Evolutionary conservation across 1,140 invertebrate genomes (phyloP).

Genomic region (Gonatopus flavifemur): DNA sequence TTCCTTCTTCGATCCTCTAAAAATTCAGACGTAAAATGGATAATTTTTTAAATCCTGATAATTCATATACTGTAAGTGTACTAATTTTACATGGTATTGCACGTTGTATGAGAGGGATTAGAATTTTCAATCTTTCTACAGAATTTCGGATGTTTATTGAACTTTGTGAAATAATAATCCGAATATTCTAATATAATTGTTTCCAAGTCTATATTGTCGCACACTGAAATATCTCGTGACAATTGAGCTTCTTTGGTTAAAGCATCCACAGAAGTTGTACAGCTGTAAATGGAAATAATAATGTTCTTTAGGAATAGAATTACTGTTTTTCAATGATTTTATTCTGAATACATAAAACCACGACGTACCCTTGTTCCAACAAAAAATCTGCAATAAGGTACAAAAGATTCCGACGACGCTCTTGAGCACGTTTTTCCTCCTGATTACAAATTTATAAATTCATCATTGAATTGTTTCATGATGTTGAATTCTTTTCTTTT

Average conservation of each 20-base stretch:
- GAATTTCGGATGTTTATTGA: constrained; percentile 82
- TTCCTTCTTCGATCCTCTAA: constrained; percentile 20
- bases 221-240: constrained; percentile 69
- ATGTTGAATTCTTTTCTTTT: background rate
- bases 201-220: constrained; percentile 89
- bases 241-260: constrained; percentile 72
- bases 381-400: constrained; percentile 78
- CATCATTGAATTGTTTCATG: constrained; percentile 9
- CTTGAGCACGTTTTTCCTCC: constrained; percentile 64
- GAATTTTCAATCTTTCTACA: constrained; percentile 61
- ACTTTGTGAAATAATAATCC: constrained; percentile 82
- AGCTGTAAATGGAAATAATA: constrained; percentile 50
- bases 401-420: constrained; percentile 73
- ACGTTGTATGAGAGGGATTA: too few relatives aligned
- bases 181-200: constrained; percentile 87
- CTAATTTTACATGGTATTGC: background rate
- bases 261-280: constrained; percentile 62
- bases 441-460: constrained; percentile 44
- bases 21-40: background rate
- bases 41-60: background rate
- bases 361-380: constrained; percentile 67
- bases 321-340: background rate
- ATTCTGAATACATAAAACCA: background rate
- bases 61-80: background rate
- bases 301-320: background rate